Evolutionary conservation across 2,113 vertebrate species (phyloP), one percentile per base, ranked within the genome.

Genomic region (Elachura formosa): DNA sequence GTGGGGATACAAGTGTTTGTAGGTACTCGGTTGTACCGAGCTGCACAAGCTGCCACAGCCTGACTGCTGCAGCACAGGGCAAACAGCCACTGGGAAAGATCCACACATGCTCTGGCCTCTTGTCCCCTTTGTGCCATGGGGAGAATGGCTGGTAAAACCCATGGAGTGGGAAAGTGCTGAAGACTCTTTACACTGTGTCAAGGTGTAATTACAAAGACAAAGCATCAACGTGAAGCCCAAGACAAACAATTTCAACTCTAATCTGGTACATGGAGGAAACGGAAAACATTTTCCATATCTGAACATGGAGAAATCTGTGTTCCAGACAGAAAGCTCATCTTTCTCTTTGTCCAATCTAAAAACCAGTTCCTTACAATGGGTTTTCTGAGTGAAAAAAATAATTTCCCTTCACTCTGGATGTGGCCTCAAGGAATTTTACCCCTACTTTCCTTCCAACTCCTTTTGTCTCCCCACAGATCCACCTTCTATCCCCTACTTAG

Each of bases 1-100:
- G 48, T 96, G 94, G 89, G 52, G 89, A 66, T 40, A 46, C 34
- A 46, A 77, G 61, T 19, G 61, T 12, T 55, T 5, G 41, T 4
- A 4, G 0, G 13, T 16, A 5, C 38, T 5, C 23, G 3, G n/a
- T 1, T 10, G 41, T 8, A 41, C 38, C 9, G 25, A 87, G 84
- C 69, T 31, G 21, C 69, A 33, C 41, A 7, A 9, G 45, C 33
- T 29, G 59, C 66, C 14, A 49, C 49, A n/a, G 51, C 58, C 24
- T 2, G 1, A 22, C 23, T 38, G 63, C 87, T 59, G 59, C 49
- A 87, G 68, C 76, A 62, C 64, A 26, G 14, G 3, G 21, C 6
- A 6, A 72, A 15, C 36, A 40, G 45, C 24, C 43, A 7, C 59
- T 6, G 58, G 14, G 36, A 41, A 24, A 64, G 31, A 43, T 4